Evolutionary conservation across 1,140 invertebrate species (phyloP), one percentile per base, ranked within the genome.

Genomic region (Heliconius hewitsoni): DNA sequence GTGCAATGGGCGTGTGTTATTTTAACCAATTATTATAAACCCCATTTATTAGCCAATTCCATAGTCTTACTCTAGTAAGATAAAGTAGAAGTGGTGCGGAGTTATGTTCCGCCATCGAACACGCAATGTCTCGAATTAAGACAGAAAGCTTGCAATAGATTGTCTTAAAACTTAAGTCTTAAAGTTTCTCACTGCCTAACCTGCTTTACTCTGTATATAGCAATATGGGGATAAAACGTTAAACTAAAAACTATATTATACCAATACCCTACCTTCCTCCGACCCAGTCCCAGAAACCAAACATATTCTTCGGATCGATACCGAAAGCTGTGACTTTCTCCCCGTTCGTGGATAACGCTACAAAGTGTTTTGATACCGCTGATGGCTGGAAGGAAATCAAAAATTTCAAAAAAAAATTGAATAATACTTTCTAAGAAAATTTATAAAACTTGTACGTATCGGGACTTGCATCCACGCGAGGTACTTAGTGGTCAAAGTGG

Each of bases 211-310:
- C 52, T 2, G 18, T 2, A 55, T n/a, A 55, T n/a, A n/a, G 19
- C 52, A 55, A 46, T 46, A 16, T 46, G 13, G 9, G 42, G 42
- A 46, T 46, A 46, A 11, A 4, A 16, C 13, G 42, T 16, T 2
- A 46, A 46, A 46, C 3, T 66, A 30, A 30, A 27, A 27, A 66
- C 30, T 5, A 8, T 30, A 66, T 5, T 16, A 66, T 66, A 66
- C 3, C 4, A 30, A 66, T n/a, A 72, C 37, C 9, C 6, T 42
- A 95, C 89, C 99, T 96, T 84, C 99, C 99, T 73, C 99, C 99
- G 79, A 99, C 99, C 98, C 99, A 99, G 95, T 99, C 99, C 99
- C 99, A 99, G 94, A 99, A 99, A 72, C 97, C 98, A 95, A 99
- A 99, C 98, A 99, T 99, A 90, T 99, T 99, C 78, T 97, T 97